Base-by-base conservation (phyloP, 2,113 vertebrate genomes). In the Gavialis gangeticus region DNA sequence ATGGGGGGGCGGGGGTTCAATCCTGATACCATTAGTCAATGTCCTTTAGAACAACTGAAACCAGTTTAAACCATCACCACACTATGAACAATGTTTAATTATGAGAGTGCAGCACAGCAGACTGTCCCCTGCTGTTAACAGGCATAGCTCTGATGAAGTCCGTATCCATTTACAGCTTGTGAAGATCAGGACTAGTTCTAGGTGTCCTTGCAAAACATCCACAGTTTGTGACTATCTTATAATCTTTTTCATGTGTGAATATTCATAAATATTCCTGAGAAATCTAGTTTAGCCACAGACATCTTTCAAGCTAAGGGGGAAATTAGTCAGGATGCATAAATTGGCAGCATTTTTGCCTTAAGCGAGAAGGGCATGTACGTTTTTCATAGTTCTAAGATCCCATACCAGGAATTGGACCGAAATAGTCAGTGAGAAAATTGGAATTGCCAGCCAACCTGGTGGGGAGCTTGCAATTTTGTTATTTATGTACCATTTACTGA, bases 11-110 rank as follows among this genome's bases (percentile, higher is more conserved):
- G 69, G n/a, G 46, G 78, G 88, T 93, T 96, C 27, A 2, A 27
- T 91, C 91, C 77, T 94, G 82, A 92, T 94, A 92, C 91, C 64
- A 30, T 94, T 79, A 92, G 97, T 85, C 89, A 92, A 13, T 3
- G 82, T 86, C 92, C 5, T 30, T 94, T 92, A 93, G 94, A 79
- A 95, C 92, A 93, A 90, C n/a, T 75, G 85, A 67, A n/a, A 67
- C 90, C 54, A 79, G 28, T 87, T 90, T 84, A 94, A 94, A 94
- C 37, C 84, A 94, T 85, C 78, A 30, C 46, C 46, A 46, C 46
- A 37, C 12, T 4, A 21, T 24, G 19, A 37, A 22, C 21, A 71
- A 71, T 9, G 22, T 73, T 46, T 37, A 21, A 46, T 14, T 2
- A 8, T 15, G 37, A 37, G 34, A 73, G 19, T 46, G 46, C 46